phyloP scores from a whole-genome alignment of 2,797 vertebrate genomes.

The Sebastes diploproa region DNA sequence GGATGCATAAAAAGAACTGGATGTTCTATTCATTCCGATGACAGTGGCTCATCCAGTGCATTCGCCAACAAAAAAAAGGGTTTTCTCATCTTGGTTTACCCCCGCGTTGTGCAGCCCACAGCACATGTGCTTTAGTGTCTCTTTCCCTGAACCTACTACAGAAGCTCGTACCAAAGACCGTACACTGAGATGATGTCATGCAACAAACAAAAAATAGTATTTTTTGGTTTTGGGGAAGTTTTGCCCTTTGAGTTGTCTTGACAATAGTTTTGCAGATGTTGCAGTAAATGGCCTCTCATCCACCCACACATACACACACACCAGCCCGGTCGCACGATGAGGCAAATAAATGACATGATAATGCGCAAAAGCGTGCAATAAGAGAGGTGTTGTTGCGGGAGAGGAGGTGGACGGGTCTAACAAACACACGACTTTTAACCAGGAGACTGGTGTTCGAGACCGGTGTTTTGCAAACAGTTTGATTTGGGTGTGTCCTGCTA shows the following conservation, averaged over 20 bases:
- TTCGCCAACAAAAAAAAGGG: too few relatives aligned
- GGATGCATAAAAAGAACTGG: neutral
- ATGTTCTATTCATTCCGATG: neutral
- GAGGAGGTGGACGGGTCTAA: too few relatives aligned
- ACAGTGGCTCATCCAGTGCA: neutral
- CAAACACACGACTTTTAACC: too few relatives aligned
- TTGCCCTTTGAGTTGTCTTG: neutral
- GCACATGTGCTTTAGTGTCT: neutral
- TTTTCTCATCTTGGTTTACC: neutral
- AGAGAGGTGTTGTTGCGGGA: too few relatives aligned
- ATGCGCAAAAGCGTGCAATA: too few relatives aligned
- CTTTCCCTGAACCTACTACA: neutral
- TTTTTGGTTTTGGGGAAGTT: neutral
- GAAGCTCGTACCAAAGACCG: neutral
- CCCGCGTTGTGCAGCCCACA: neutral
- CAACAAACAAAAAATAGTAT: neutral
- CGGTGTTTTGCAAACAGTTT: too few relatives aligned
- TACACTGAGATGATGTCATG: neutral
- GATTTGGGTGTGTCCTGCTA: neutral
- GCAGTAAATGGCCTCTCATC: neutral
- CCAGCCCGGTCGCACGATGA: too few relatives aligned
- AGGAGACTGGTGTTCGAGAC: too few relatives aligned
- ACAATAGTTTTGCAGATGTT: neutral
- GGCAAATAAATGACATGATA: too few relatives aligned
- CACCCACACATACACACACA: neutral